A percentile compares a stretch with the other conserved stretches of the same genome.
These are phyloP conservation scores for Nipponia nippon DNA, from an alignment of 2,113 vertebrate species.

Conservation along the genomic window DNA sequence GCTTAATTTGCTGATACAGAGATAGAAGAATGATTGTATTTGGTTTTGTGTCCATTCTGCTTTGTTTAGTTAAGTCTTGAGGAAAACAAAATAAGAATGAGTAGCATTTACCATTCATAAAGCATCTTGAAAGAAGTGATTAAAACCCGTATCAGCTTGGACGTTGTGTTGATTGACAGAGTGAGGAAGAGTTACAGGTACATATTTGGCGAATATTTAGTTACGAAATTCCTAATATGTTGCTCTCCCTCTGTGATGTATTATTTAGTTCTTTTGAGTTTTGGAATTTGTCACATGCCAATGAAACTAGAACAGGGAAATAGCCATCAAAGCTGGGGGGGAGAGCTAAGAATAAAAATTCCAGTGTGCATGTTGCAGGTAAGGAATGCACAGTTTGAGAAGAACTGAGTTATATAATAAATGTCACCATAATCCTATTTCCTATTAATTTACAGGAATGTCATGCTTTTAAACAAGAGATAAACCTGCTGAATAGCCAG, in stretches of 20 bases:
- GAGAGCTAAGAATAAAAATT: background rate
- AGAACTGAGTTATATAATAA: background rate
- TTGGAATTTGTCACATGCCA: background rate
- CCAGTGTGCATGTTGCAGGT: background rate
- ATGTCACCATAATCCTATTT: background rate
- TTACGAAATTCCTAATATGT: background rate
- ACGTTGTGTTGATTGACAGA: background rate
- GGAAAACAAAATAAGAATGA: background rate
- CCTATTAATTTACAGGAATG: conserved; percentile 11
- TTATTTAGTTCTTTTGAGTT: background rate
- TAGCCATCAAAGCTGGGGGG: background rate
- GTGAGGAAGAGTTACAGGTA: background rate
- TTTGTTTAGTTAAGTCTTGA: background rate
- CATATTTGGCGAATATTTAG: background rate
- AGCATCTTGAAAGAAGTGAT: background rate
- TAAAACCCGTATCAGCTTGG: rapidly evolving
- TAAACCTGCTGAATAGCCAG: background rate
- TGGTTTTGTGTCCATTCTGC: background rate
- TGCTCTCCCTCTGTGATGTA: background rate
- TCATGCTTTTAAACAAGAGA: background rate
- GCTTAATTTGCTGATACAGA: background rate
- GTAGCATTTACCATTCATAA: background rate
- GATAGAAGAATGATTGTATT: background rate
- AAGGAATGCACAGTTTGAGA: background rate
- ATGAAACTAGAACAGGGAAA: background rate